A percentile compares a stretch with the other conserved stretches of the same genome.
Evolutionary conservation across 2,113 vertebrate species (phyloP).

Genomic region (Brachypodius melanocephalos): DNA sequence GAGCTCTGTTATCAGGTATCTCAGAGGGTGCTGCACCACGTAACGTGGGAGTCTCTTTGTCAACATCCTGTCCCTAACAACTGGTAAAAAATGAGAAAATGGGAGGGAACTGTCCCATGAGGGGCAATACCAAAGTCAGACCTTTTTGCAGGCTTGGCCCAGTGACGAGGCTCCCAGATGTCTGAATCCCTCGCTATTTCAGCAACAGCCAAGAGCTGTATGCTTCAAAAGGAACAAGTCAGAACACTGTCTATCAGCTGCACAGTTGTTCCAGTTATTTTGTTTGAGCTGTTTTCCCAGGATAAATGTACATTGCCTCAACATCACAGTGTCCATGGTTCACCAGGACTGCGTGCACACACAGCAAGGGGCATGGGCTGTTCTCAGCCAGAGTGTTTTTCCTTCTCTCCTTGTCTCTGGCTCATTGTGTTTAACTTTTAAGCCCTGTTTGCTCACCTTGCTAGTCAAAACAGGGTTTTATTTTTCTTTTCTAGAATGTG

Average conservation of each 20-base stretch:
- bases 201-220: neutral
- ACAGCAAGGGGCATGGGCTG: neutral
- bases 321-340: rapidly evolving
- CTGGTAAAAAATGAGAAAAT: neutral
- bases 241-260: neutral
- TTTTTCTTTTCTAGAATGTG: constrained; percentile 36
- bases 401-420: neutral
- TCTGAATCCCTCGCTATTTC: neutral
- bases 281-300: neutral
- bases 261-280: neutral
- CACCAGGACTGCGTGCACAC: rapidly evolving
- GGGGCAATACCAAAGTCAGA: neutral
- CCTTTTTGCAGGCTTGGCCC: neutral
- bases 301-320: neutral
- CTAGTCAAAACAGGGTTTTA: constrained; percentile 48
- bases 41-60: neutral
- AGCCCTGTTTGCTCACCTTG: constrained; percentile 26
- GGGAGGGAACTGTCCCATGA: neutral
- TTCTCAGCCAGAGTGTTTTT: neutral
- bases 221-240: neutral
- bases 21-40: neutral
- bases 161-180: neutral
- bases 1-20: neutral
- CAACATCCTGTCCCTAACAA: neutral
- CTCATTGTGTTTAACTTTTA: neutral